phyloP scores from a whole-genome alignment of 2,113 vertebrate genomes.

The Onychorhynchus coronatus region DNA sequence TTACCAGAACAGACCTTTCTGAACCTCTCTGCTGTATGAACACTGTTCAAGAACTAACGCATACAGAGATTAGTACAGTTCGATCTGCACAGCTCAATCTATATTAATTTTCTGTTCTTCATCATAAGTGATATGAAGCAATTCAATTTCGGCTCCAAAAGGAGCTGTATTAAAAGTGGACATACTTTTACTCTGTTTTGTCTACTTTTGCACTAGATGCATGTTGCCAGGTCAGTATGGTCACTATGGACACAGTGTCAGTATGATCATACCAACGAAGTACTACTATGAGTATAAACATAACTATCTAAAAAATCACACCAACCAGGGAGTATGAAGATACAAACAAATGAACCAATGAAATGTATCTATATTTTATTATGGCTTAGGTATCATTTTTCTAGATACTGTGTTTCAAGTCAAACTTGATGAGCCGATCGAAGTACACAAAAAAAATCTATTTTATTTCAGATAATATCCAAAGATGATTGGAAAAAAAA shows the following conservation, averaged over 20 bases:
- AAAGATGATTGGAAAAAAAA: background rate
- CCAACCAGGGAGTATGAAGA: background rate
- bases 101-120: background rate
- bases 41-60: background rate
- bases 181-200: background rate
- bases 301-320: background rate
- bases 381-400: background rate
- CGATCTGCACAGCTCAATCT: background rate
- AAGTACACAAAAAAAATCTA: background rate
- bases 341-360: background rate
- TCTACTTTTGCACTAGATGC: background rate
- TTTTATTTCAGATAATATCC: background rate
- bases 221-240: background rate
- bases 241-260: background rate
- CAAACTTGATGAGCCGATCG: background rate
- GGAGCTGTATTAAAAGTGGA: background rate
- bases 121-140: background rate
- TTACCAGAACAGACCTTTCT: background rate
- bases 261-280: background rate
- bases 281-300: background rate
- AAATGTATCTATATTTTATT: background rate
- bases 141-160: background rate
- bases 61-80: background rate
- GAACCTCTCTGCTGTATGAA: rapidly evolving
- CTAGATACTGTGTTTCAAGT: background rate